Evolutionary conservation across 2,113 vertebrate genomes (phyloP), one percentile per base, ranked within the genome.

Genomic region (Datnioides undecimradiatus): DNA sequence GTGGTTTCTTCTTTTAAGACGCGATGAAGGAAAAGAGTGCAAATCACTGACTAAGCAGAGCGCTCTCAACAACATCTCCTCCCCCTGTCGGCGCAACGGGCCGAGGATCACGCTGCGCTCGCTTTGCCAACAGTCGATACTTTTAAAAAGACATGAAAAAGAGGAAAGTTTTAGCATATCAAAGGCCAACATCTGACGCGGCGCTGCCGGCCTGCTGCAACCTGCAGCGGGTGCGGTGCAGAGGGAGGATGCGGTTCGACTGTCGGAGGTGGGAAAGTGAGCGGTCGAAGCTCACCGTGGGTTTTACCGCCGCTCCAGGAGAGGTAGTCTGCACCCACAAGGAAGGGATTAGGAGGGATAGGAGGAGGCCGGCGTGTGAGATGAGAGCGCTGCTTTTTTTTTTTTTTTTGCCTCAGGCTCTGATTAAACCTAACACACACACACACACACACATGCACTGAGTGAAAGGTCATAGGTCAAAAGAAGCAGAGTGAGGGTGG

Each of bases 161-260:
- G 54, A 57, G 73, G 73, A 46, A 23, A 3, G 63, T 0, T 75
- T 89, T 83, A 78, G 60, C 82, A 85, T 85, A 78, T 89, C 85
- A 89, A 78, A 87, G 79, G 33, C 25, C 60, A 17, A 54, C 49
- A 51, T 80, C 83, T 65, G 80, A 85, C 71, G 38, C 21, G 12
- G 62, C 54, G 52, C 58, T 13, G 60, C 38, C 43, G 62, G 62
- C 29, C 51, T 51, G 76, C 27, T 54, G 73, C 51, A 76, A 60
- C 70, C 12, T 63, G n/a, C 67, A 60, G 58, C 60, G 51, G 49
- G 72, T 14, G 45, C 31, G 45, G 4, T 31, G 55, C 38, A 17
- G 38, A 1, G 21, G 57, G 41, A 46, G 49, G 54, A 33, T 51
- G 6, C 57, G 62, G 48, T 16, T 55, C 45, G 43, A 59, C 45